These are phyloP conservation scores for Achroia grisella DNA, from an alignment of 1,140 invertebrate genomes.

Conservation along the genomic window DNA sequence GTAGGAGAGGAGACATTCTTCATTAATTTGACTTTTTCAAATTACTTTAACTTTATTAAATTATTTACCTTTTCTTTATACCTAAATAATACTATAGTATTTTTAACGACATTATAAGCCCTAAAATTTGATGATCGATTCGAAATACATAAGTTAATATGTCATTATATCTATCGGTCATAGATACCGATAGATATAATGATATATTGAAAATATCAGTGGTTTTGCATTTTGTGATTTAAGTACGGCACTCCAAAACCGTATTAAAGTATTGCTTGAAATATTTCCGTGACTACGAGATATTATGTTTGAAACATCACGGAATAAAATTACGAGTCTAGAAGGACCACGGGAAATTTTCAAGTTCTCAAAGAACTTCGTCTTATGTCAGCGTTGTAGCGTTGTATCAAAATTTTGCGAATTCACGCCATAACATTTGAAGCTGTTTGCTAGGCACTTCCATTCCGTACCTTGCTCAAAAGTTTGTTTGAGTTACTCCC, in stretches of 20 bases:
- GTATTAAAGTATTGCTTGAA: slow-evolving; percentile 6
- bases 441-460: slow-evolving; percentile 25
- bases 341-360: slow-evolving; percentile 15
- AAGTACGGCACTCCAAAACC: neutral
- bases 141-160: too few relatives aligned
- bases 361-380: slow-evolving; percentile 12
- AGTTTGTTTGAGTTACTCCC: slow-evolving; percentile 45
- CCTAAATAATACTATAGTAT: too few relatives aligned
- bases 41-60: too few relatives aligned
- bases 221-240: neutral
- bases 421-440: slow-evolving; percentile 30
- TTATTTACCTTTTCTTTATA: too few relatives aligned
- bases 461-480: slow-evolving; percentile 42
- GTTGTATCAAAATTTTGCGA: slow-evolving; percentile 25
- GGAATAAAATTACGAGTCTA: neutral
- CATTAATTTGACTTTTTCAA: too few relatives aligned
- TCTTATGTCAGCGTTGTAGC: slow-evolving; percentile 20
- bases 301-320: neutral
- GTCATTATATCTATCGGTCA: too few relatives aligned
- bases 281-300: neutral
- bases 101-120: too few relatives aligned
- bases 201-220: too few relatives aligned
- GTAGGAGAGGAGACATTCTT: too few relatives aligned
- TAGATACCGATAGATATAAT: too few relatives aligned
- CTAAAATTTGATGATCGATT: too few relatives aligned